phyloP scores from a whole-genome alignment of 2,797 vertebrate genomes.

The Tapirus indicus region DNA sequence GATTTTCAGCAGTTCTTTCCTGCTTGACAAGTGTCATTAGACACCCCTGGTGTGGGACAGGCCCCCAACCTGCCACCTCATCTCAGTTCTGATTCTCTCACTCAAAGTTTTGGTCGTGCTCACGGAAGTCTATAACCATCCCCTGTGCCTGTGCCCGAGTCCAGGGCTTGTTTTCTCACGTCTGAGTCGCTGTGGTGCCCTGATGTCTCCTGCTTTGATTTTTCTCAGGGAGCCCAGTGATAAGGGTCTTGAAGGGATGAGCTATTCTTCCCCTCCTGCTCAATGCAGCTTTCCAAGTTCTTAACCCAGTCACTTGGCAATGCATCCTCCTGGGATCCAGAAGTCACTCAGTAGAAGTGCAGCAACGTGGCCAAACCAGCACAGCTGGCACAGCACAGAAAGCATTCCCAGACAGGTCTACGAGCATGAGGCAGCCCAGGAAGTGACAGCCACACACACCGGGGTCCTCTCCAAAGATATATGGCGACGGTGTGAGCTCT shows the following conservation, averaged over 20 bases:
- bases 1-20: not conserved
- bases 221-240: not conserved
- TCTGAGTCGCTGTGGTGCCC: not conserved
- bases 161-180: not conserved
- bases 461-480: not conserved
- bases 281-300: not conserved
- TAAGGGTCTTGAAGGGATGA: not conserved
- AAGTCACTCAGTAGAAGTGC: not conserved
- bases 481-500: not conserved
- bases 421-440: not conserved
- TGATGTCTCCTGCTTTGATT: slow-evolving; percentile 23
- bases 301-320: not conserved
- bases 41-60: not conserved
- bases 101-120: not conserved
- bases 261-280: not conserved
- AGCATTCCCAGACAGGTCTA: not conserved
- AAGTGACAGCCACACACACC: not conserved
- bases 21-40: not conserved
- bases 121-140: not conserved
- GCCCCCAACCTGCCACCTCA: not conserved
- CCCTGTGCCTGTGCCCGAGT: not conserved
- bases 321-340: not conserved
- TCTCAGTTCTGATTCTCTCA: not conserved
- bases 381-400: not conserved
- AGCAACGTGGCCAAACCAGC: not conserved